These are phyloP conservation scores for Euphysa ruthae DNA, from an alignment of 30 jellyfish, hydroid and myxozoan genomes.

Conservation along the genomic window DNA sequence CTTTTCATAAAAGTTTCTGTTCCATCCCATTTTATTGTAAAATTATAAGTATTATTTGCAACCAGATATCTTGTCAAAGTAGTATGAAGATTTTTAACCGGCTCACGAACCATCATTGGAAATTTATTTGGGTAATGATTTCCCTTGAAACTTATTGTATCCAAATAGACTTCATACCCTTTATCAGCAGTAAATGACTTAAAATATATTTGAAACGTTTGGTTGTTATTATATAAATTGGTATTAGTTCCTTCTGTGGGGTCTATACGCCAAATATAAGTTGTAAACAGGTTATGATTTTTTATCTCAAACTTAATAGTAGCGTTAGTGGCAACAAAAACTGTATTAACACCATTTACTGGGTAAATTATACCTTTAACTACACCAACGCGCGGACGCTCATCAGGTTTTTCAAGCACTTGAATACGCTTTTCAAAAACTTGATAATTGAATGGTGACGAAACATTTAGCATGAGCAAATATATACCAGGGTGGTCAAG, in stretches of 20 bases:
- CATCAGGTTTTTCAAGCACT: neutral
- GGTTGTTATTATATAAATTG: neutral
- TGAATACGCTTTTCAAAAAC: neutral
- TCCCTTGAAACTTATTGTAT: neutral
- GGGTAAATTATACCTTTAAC: neutral
- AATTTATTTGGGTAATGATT: neutral
- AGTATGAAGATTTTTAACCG: neutral
- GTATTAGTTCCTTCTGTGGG: neutral
- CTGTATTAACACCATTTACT: neutral
- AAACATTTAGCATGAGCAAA: neutral
- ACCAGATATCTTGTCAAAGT: neutral
- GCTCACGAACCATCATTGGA: neutral
- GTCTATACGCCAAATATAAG: neutral
- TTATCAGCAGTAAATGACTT: neutral
- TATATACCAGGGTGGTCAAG: conserved; percentile 30
- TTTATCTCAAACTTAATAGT: neutral
- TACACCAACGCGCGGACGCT: neutral
- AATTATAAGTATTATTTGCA: neutral
- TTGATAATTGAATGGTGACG: neutral
- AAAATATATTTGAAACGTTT: neutral
- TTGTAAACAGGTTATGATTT: neutral
- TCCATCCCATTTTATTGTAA: neutral
- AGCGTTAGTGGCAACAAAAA: neutral
- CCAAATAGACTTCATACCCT: neutral
- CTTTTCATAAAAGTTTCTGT: conserved; percentile 18